A percentile compares a stretch with the other conserved stretches of the same genome.
Evolutionary conservation across 2,797 vertebrate species (phyloP).

Genomic region (Helarctos malayanus): DNA sequence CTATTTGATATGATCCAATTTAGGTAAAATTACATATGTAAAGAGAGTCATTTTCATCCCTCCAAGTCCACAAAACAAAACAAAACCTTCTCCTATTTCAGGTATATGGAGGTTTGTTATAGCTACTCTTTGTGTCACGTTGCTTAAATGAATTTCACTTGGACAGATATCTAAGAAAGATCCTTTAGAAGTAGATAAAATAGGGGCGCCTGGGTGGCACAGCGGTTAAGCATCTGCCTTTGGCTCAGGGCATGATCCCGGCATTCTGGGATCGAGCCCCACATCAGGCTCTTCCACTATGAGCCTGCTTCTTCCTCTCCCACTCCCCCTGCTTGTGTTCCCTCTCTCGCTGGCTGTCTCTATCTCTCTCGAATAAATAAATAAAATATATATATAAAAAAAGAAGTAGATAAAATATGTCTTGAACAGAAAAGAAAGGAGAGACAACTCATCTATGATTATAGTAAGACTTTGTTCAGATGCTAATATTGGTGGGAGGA

Average conservation of each 20-base stretch:
- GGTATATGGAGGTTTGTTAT: neutral
- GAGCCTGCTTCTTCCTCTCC: no score
- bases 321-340: no score
- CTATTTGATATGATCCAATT: neutral
- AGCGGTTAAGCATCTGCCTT: no score
- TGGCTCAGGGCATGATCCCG: no score
- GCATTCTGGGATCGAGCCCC: no score
- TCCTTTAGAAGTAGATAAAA: neutral
- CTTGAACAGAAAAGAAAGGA: conserved; percentile 4
- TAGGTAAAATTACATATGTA: neutral
- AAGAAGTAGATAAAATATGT: neutral
- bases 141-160: conserved; percentile 3
- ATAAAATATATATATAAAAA: no score
- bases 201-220: no score
- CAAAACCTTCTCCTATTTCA: neutral
- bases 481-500: neutral
- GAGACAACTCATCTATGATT: neutral
- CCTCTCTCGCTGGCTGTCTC: no score
- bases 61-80: neutral
- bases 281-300: no score
- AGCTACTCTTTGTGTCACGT: neutral
- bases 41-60: neutral
- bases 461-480: neutral
- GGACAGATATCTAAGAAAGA: conserved; percentile 14
- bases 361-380: no score